phyloP scores from a whole-genome alignment of 1,140 invertebrate species.

The Cherax destructor region DNA sequence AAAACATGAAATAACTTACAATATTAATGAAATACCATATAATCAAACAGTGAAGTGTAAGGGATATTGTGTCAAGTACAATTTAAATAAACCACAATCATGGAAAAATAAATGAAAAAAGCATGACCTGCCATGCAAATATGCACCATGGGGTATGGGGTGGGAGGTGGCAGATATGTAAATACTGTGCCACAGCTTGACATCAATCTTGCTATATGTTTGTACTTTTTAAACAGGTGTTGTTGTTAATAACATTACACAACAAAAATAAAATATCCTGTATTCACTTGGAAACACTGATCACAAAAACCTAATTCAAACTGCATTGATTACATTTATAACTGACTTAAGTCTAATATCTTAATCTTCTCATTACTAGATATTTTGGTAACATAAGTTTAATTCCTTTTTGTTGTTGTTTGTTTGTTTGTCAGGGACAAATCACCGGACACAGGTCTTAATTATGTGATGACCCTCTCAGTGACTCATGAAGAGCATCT shows the following conservation, averaged over 20 bases:
- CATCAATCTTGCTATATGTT: neutral
- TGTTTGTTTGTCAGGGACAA: neutral
- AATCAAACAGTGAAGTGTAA: neutral
- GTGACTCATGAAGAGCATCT: too few relatives aligned
- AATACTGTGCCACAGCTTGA: neutral
- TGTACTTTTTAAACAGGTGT: slow-evolving; percentile 3
- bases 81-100: neutral
- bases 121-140: neutral
- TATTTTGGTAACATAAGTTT: slow-evolving; percentile 7
- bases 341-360: slow-evolving; percentile 1
- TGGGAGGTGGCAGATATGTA: slow-evolving; percentile 3
- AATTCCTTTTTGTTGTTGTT: too few relatives aligned
- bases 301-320: neutral
- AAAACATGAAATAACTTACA: neutral
- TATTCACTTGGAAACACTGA: neutral
- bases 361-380: neutral
- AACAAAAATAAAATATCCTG: neutral
- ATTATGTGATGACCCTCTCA: too few relatives aligned
- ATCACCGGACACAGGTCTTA: too few relatives aligned
- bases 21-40: neutral
- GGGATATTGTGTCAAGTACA: neutral
- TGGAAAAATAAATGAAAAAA: neutral
- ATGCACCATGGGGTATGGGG: neutral
- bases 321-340: neutral
- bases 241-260: neutral